Evolutionary conservation across 1,140 invertebrate genomes (phyloP).

Genomic region (Lucilia cuprina): DNA sequence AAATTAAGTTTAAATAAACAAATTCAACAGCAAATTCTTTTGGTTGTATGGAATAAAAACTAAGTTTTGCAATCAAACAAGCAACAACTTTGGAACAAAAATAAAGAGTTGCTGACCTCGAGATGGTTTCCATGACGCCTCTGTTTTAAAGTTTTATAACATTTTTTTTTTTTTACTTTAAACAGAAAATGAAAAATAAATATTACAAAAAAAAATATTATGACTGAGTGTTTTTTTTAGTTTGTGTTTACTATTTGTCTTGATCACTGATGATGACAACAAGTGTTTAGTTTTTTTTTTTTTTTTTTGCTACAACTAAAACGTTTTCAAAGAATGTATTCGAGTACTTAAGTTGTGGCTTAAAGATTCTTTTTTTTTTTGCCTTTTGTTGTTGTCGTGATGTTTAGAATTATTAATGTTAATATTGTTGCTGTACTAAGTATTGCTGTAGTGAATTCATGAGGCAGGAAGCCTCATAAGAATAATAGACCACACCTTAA

Average conservation of each 20-base stretch:
- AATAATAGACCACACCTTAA: slow-evolving; percentile 22
- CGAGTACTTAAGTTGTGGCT: not conserved
- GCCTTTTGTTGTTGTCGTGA: not conserved
- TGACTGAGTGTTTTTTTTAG: not conserved
- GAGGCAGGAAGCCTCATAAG: slow-evolving; percentile 24
- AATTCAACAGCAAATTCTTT: not conserved
- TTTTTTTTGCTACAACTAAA: not conserved
- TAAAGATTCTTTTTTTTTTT: not conserved
- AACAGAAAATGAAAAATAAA: too few species aligned
- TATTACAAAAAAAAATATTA: too few species aligned
- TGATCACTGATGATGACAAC: slow-evolving; percentile 27
- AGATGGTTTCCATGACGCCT: slow-evolving; percentile 25
- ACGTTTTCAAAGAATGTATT: not conserved
- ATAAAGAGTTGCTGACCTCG: slow-evolving; percentile 37
- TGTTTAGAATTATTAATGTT: slow-evolving; percentile 32
- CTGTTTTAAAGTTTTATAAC: slow-evolving; percentile 13
- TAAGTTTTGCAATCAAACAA: not conserved
- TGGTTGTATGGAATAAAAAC: not conserved
- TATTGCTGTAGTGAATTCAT: not conserved
- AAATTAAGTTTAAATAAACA: not conserved
- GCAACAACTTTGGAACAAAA: not conserved
- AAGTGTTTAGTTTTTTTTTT: slow-evolving; percentile 24
- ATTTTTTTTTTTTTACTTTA: slow-evolving; percentile 8
- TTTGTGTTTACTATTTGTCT: not conserved
- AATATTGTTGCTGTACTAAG: slow-evolving; percentile 6